Conservation (phyloP, 2,888 invertebrate genomes). For the Allygus modestus region DNA sequence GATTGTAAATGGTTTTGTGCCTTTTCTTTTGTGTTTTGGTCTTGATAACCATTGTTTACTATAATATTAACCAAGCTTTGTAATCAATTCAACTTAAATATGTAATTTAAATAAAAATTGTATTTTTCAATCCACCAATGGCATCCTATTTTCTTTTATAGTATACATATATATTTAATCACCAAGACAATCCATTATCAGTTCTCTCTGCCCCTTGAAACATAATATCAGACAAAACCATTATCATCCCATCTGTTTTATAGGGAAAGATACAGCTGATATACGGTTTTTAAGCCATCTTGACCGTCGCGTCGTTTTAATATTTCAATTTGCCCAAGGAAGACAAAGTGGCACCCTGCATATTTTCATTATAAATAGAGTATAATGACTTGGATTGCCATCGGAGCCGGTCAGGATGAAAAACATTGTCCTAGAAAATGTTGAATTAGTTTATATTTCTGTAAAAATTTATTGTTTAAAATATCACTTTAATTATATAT, state of each 20-base stretch:
- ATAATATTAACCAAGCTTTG: background rate
- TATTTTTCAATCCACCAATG: slow-evolving; percentile 3
- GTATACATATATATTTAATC: background rate
- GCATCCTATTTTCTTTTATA: background rate
- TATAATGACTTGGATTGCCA: too few species aligned
- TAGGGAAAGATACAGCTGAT: background rate
- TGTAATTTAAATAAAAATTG: background rate
- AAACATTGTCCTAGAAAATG: too few species aligned
- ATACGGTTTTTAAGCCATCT: background rate
- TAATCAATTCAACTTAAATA: background rate
- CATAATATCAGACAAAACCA: background rate
- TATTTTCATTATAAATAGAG: too few species aligned
- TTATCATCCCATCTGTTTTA: background rate
- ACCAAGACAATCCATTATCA: slow-evolving; percentile 14
- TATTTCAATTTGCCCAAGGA: too few species aligned
- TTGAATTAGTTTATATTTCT: too few species aligned
- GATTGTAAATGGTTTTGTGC: background rate
- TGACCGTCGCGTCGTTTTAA: too few species aligned
- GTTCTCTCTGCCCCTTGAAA: background rate
- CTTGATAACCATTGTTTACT: background rate
- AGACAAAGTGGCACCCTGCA: too few species aligned
- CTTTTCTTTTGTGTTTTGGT: background rate
- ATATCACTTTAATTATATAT: too few species aligned
- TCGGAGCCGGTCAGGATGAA: too few species aligned
- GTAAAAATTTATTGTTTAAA: too few species aligned